These are phyloP conservation scores for Eristalis intricaria DNA, from an alignment of 2,888 invertebrate genomes.

Conservation along the genomic window DNA sequence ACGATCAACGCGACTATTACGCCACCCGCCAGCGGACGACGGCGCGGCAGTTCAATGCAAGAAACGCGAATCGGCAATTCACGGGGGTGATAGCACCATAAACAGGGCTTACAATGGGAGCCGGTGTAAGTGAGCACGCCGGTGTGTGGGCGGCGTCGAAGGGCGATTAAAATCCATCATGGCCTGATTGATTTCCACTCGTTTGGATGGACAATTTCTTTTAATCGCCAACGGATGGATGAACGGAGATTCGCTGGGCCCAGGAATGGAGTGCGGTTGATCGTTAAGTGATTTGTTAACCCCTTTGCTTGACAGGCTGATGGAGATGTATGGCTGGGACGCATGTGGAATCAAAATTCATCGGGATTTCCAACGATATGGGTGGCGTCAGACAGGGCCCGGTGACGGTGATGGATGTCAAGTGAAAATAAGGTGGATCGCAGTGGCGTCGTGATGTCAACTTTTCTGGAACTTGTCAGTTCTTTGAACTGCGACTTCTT, in stretches of 20 bases:
- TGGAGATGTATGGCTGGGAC: background rate
- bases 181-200: slow-evolving; percentile 44
- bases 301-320: background rate
- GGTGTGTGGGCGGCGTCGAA: slow-evolving; percentile 19
- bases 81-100: slow-evolving; percentile 51
- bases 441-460: background rate
- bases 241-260: background rate
- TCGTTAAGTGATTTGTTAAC: slow-evolving; percentile 1
- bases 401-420: background rate
- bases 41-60: background rate
- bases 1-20: slow-evolving; percentile 14
- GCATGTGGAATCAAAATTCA: background rate
- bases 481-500: background rate
- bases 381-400: background rate
- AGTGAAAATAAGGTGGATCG: background rate
- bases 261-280: background rate
- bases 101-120: slow-evolving; percentile 24
- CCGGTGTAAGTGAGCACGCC: slow-evolving; percentile 10
- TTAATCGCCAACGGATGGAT: slow-evolving; percentile 59
- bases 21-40: background rate
- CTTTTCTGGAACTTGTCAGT: background rate
- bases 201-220: slow-evolving; percentile 9
- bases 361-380: background rate
- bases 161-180: slow-evolving; percentile 59
- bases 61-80: slow-evolving; percentile 25